Evolutionary conservation across 2,113 vertebrate genomes (phyloP).

Genomic region (Anolis carolinensis): DNA sequence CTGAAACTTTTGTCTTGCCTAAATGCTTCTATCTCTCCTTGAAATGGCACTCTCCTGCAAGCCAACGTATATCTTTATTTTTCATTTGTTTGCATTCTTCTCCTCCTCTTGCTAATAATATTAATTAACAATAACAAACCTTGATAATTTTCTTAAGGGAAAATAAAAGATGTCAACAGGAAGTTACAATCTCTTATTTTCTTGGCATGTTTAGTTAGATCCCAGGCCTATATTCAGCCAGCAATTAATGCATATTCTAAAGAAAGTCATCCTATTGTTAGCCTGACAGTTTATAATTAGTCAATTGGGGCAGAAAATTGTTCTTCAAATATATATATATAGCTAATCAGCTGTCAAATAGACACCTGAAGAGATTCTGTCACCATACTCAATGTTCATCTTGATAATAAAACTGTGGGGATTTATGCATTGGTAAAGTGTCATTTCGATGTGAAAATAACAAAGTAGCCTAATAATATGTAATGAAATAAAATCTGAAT

Average conservation of each 20-base stretch:
- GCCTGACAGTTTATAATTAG: slow-evolving; percentile 7
- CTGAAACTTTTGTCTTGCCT: background rate
- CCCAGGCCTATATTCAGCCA: slow-evolving; percentile 13
- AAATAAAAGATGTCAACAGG: background rate
- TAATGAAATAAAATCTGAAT: background rate
- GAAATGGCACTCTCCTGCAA: background rate
- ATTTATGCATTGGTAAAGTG: background rate
- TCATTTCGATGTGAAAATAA: background rate
- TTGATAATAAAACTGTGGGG: slow-evolving; percentile 14
- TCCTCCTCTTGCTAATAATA: background rate
- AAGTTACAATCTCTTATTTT: background rate
- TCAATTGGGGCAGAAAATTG: slow-evolving; percentile 51
- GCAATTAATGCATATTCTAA: background rate
- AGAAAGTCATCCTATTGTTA: background rate
- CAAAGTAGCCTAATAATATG: background rate
- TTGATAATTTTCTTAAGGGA: background rate
- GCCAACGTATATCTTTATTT: background rate
- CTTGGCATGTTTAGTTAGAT: slow-evolving; percentile 2
- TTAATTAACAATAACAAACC: background rate
- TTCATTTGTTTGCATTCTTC: background rate
- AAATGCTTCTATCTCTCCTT: background rate
- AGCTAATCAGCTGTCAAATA: slow-evolving; percentile 31
- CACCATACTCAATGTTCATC: slow-evolving; percentile 20
- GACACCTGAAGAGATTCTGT: slow-evolving; percentile 29
- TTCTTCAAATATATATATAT: slow-evolving; percentile 49